These are phyloP conservation scores for Entelurus aequoreus DNA, from an alignment of 2,113 vertebrate genomes.

Conservation along the genomic window DNA sequence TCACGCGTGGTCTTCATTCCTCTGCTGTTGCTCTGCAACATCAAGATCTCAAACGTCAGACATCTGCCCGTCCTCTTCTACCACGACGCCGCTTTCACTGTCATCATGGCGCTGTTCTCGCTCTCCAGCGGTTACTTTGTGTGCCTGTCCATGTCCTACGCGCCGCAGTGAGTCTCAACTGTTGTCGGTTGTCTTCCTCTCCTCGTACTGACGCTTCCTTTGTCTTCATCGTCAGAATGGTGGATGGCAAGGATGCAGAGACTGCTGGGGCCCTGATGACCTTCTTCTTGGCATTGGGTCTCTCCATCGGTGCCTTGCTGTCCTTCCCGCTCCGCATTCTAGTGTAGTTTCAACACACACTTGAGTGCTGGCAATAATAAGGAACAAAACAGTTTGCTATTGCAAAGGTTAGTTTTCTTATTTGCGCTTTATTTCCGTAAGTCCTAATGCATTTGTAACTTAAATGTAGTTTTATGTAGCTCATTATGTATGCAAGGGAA, in stretches of 20 bases:
- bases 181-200: not conserved
- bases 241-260: slow-evolving; percentile 76
- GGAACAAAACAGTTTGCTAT: slow-evolving; percentile 3
- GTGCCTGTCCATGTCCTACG: slow-evolving; percentile 85
- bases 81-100: slow-evolving; percentile 70
- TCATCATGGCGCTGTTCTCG: slow-evolving; percentile 79
- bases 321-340: slow-evolving; percentile 76
- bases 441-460: not conserved
- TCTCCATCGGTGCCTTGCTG: slow-evolving; percentile 76
- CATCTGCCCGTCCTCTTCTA: slow-evolving; percentile 70
- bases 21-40: slow-evolving; percentile 82
- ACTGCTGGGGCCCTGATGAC: slow-evolving; percentile 84
- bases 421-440: slow-evolving; percentile 1
- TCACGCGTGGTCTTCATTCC: slow-evolving; percentile 77
- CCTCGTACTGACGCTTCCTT: not conserved
- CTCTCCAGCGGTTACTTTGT: slow-evolving; percentile 82
- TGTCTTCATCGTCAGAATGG: slow-evolving; percentile 62
- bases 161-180: slow-evolving; percentile 75
- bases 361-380: not conserved
- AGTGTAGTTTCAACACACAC: slow-evolving; percentile 51
- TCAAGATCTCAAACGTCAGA: slow-evolving; percentile 46
- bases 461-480: not conserved
- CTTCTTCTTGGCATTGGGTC: slow-evolving; percentile 82
- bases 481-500: slow-evolving; percentile 10
- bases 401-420: slow-evolving; percentile 1